phyloP scores from a whole-genome alignment of 2,888 invertebrate genomes.

The Sphinx pinastri region DNA sequence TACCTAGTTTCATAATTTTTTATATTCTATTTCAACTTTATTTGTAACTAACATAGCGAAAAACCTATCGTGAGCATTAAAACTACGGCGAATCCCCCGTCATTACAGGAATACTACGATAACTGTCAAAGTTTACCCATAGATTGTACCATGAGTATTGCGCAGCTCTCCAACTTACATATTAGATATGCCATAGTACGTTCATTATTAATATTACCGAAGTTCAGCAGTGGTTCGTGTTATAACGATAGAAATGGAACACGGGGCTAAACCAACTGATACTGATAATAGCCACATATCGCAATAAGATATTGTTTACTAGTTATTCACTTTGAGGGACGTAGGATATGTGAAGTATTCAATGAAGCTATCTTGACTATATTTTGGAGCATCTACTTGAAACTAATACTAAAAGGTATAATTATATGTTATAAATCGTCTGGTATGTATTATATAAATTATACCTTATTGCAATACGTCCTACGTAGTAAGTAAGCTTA shows the following conservation, averaged over 20 bases:
- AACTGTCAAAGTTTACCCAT: constrained; percentile 53
- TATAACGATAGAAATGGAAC: not conserved
- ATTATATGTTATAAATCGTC: no score
- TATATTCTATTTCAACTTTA: not conserved
- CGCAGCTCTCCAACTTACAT: constrained; percentile 31
- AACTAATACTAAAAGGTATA: no score
- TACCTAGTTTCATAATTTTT: no score
- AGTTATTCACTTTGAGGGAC: no score
- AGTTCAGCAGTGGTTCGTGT: constrained; percentile 34
- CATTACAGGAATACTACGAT: constrained; percentile 43
- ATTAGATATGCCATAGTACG: constrained; percentile 26
- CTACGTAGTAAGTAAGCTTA: no score
- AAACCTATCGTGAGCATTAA: not conserved
- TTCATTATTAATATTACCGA: constrained; percentile 43
- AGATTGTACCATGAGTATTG: constrained; percentile 41
- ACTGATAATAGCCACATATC: no score
- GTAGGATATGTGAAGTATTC: no score
- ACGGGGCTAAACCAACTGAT: not conserved
- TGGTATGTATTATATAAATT: no score
- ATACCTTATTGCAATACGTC: no score
- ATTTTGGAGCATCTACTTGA: no score
- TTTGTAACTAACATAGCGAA: not conserved
- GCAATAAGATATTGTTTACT: no score
- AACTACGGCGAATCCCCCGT: constrained; percentile 42
- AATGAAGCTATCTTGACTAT: no score